A percentile compares a stretch with the other conserved stretches of the same genome.
Evolutionary conservation across 2,888 invertebrate species (phyloP).

Genomic region (Brachyptera risi): DNA sequence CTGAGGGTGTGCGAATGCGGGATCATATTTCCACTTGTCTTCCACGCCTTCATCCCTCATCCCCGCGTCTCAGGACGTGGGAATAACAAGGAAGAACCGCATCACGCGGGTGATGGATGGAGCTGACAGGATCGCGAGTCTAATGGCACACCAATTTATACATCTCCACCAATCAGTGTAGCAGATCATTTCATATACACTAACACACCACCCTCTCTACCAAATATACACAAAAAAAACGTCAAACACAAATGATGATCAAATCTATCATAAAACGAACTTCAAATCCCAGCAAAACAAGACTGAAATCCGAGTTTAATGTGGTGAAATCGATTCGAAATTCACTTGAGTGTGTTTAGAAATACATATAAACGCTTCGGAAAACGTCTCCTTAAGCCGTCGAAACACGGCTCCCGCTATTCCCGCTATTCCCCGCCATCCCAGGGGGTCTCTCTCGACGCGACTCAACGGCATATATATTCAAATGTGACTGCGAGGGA

Average conservation of each 20-base stretch:
- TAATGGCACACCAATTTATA: not conserved
- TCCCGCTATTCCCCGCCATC: not conserved
- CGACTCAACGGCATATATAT: not conserved
- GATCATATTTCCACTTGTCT: not conserved
- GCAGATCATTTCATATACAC: not conserved
- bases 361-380: not conserved
- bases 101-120: not conserved
- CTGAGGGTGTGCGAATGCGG: not conserved
- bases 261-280: not conserved
- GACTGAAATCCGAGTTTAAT: not conserved
- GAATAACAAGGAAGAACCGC: conserved; percentile 1
- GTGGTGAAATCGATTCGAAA: not conserved
- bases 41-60: not conserved
- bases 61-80: not conserved
- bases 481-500: not conserved
- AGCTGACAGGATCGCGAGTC: not conserved
- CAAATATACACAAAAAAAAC: not conserved
- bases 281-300: not conserved
- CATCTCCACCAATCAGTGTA: not conserved
- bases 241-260: not conserved
- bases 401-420: not conserved
- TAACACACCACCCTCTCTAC: not conserved
- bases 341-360: not conserved
- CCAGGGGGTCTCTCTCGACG: not conserved
- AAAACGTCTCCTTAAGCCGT: not conserved